phyloP scores from a whole-genome alignment of 2,797 vertebrate species.

The Epinephelus coioides region DNA sequence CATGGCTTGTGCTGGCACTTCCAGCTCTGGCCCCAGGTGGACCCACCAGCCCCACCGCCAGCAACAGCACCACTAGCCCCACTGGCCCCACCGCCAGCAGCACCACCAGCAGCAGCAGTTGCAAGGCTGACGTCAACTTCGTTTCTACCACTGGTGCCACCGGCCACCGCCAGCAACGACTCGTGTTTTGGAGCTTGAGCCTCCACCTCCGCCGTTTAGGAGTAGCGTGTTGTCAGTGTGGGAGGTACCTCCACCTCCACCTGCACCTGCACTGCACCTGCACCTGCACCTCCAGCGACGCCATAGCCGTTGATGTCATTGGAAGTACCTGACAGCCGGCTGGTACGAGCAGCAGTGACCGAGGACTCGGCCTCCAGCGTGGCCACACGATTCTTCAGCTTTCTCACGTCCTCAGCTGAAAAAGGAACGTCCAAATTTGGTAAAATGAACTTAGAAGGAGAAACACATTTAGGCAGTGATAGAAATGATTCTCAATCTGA shows the following conservation, averaged over 20 bases:
- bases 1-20: neutral
- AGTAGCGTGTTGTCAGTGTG: constrained; percentile 46
- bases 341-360: constrained; percentile 30
- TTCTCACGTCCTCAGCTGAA: constrained; percentile 93
- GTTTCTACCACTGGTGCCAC: neutral
- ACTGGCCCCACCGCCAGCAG: neutral
- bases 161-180: constrained; percentile 19
- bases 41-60: too few relatives aligned
- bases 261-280: neutral
- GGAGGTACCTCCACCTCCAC: constrained; percentile 20
- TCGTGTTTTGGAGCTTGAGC: constrained; percentile 32
- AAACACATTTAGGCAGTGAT: neutral
- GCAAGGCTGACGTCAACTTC: neutral
- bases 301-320: constrained; percentile 51
- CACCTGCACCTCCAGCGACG: neutral
- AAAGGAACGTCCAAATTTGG: constrained; percentile 4
- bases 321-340: constrained; percentile 37
- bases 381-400: constrained; percentile 90
- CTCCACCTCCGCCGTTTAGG: constrained; percentile 22
- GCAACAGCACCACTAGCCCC: neutral
- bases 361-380: constrained; percentile 82
- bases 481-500: neutral
- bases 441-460: neutral
- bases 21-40: neutral
- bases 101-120: neutral